phyloP scores from a whole-genome alignment of 2,797 vertebrate genomes.

The Rhabdophis nuchalis region DNA sequence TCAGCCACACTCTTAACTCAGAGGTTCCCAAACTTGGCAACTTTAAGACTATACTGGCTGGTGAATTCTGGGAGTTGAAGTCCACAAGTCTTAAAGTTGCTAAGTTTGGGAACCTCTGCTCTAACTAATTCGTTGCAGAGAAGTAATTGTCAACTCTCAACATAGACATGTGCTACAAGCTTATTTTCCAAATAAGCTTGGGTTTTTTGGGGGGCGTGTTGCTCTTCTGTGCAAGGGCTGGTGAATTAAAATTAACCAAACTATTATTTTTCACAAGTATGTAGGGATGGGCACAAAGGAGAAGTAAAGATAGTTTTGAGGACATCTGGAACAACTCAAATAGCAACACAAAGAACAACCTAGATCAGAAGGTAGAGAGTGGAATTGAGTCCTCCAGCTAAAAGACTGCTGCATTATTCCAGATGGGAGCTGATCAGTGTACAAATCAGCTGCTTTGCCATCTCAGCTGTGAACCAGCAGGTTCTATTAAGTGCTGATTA shows the following conservation, averaged over 20 bases:
- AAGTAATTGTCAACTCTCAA: neutral
- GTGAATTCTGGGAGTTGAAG: too few relatives aligned
- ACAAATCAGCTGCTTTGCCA: neutral
- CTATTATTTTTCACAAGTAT: neutral
- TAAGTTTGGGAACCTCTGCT: too few relatives aligned
- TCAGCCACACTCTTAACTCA: neutral
- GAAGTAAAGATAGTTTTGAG: neutral
- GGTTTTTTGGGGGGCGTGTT: too few relatives aligned
- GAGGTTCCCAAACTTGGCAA: too few relatives aligned
- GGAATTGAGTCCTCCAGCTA: neutral
- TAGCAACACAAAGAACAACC: neutral
- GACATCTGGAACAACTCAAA: neutral
- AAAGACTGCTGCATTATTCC: neutral
- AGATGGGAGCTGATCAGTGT: neutral
- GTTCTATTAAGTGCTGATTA: neutral
- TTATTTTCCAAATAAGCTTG: neutral
- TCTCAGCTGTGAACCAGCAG: neutral
- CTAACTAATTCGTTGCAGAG: neutral
- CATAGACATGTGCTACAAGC: neutral
- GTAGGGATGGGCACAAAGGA: neutral
- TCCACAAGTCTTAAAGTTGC: too few relatives aligned
- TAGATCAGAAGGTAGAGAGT: neutral
- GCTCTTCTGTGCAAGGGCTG: neutral
- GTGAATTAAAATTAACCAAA: neutral
- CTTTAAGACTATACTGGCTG: too few relatives aligned